Evolutionary conservation across 2,888 invertebrate genomes (phyloP), one percentile per base, ranked within the genome.

Genomic region (Carabus problematicus): DNA sequence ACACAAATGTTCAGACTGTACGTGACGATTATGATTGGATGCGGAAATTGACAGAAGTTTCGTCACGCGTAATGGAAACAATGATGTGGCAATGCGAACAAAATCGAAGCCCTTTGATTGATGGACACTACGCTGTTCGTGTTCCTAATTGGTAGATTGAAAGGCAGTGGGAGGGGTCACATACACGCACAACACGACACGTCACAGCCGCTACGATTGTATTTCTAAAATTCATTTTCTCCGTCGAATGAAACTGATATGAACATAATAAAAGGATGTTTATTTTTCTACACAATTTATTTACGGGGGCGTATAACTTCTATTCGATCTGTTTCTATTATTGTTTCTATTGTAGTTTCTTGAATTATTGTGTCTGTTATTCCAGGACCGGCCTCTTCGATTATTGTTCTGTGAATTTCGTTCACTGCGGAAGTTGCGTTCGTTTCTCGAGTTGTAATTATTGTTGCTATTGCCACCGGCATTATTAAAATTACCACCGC

Each of bases 401-500:
- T 60, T 60, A 41, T 47, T 58, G 8, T 47, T 42, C 43, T 66
- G 66, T 29, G 66, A 29, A 29, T 59, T 66, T 49, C 66, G 58
- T 11, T 66, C 66, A 12, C 54, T 45, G 11, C 66, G 45, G 41
- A 66, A 66, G 8, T 66, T 66, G 42, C 64, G 40, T 3, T 55
- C 64, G 61, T 60, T 71, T 1, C 70, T 64, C 8, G 66, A n/a
- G 16, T 61, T 49, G 58, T 54, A 63, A 54, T 64, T 66, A 52
- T 68, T 61, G n/a, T 70, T 64, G 6, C 55, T 49, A 40, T 63
- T 69, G 19, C 71, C 70, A 14, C 61, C 52, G 16, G 47, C 54
- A 3, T 78, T 76, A 72, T 76, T 77, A 79, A 82, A 82, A 80
- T 79, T 78, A 81, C 83, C 70, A 43, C 72, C 74, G 19, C 72